A percentile compares a stretch with the other conserved stretches of the same genome.
Conservation (phyloP, 2,113 vertebrate species). For the Lonchura striata region DNA sequence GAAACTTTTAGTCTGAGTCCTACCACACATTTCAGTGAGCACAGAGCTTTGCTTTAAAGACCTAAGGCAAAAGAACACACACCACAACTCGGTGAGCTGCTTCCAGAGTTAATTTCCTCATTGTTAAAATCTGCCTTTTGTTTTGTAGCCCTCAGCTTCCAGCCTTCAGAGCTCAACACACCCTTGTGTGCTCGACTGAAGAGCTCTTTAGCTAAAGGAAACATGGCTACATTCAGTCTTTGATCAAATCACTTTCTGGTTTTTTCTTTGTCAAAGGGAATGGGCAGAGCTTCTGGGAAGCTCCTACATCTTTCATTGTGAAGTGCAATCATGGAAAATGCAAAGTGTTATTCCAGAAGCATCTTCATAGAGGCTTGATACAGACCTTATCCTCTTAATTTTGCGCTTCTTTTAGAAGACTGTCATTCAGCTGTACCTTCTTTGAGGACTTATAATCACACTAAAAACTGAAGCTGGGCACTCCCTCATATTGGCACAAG, state of each 20-base stretch:
- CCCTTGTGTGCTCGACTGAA: not conserved
- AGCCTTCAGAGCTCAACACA: not conserved
- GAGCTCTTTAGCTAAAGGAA: constrained; percentile 21
- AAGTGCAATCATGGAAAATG: not conserved
- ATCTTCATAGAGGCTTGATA: not conserved
- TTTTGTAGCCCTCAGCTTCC: constrained; percentile 7
- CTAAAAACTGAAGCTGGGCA: not conserved
- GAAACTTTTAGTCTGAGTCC: not conserved
- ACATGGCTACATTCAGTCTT: not conserved
- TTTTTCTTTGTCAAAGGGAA: not conserved
- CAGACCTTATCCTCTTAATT: not conserved
- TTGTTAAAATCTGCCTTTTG: not conserved
- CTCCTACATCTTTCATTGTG: not conserved
- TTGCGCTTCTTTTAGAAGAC: not conserved
- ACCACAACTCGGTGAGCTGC: not conserved
- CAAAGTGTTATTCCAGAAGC: not conserved
- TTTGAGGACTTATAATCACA: not conserved
- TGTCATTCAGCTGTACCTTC: not conserved
- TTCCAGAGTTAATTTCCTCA: not conserved
- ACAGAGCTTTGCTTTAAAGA: not conserved
- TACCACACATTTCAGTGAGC: not conserved
- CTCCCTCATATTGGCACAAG: not conserved
- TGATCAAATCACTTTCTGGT: not conserved
- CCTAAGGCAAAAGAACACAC: not conserved
- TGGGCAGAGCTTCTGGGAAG: not conserved